Evolutionary conservation across 2,113 vertebrate species (phyloP).

Genomic region (Delphinapterus leucas): DNA sequence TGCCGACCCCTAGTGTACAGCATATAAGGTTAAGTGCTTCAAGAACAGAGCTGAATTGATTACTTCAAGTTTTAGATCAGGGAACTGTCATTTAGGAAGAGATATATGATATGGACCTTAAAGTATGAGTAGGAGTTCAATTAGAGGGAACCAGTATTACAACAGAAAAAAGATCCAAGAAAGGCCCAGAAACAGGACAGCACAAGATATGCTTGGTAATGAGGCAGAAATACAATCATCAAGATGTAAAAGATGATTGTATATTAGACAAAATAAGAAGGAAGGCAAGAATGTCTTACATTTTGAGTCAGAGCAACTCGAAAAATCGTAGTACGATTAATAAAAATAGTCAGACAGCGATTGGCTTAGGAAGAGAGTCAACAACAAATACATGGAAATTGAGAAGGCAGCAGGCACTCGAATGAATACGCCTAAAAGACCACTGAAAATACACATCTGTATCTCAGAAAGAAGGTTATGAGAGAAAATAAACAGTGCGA

Average conservation of each 20-base stretch:
- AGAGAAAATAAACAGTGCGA: neutral
- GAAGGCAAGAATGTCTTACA: neutral
- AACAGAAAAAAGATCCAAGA: conserved; percentile 11
- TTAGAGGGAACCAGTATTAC: neutral
- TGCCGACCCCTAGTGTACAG: neutral
- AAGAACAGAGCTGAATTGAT: conserved; percentile 17
- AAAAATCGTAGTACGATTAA: neutral
- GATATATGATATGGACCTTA: neutral
- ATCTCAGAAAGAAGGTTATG: neutral
- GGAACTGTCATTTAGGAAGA: neutral
- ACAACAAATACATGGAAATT: neutral
- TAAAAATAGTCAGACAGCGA: neutral
- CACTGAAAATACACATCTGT: neutral
- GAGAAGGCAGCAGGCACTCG: neutral
- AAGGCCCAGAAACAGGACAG: conserved; percentile 11
- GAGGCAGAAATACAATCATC: conserved; percentile 13
- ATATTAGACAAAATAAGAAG: neutral
- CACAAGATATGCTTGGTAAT: neutral
- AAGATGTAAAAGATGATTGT: neutral
- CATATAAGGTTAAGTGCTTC: neutral
- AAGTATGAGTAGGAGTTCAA: neutral
- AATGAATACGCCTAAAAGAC: neutral
- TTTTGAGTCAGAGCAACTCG: neutral
- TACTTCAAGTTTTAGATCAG: neutral
- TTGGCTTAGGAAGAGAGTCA: neutral